Percentiles rank a stretch among this genome's conserved stretches.
Evolutionary conservation across 2,797 vertebrate genomes (phyloP).

Genomic region (Hyperoplus lanceolatus): DNA sequence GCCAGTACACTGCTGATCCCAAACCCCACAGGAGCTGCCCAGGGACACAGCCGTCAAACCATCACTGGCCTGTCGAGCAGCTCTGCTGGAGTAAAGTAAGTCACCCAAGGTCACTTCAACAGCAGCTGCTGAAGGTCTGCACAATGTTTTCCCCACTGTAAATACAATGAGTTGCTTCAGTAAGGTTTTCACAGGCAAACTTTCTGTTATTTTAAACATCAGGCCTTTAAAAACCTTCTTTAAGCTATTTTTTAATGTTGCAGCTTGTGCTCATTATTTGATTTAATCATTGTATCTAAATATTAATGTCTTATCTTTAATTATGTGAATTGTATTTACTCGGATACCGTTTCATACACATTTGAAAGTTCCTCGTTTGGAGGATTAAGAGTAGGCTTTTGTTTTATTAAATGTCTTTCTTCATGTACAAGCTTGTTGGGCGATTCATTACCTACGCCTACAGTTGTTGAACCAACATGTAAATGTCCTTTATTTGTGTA

Average conservation of each 20-base stretch:
- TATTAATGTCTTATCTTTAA: not conserved
- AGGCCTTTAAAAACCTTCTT: not conserved
- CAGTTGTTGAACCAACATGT: too few relatives aligned
- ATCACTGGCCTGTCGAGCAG: not conserved
- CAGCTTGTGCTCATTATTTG: not conserved
- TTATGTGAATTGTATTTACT: not conserved
- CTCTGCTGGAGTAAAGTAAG: constrained; percentile 6
- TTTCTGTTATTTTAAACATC: not conserved
- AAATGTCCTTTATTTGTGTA: too few relatives aligned
- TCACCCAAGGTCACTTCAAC: not conserved
- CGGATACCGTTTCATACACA: too few relatives aligned
- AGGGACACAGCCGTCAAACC: constrained; percentile 2
- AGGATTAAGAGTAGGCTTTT: too few relatives aligned
- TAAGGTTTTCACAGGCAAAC: not conserved
- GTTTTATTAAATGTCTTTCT: too few relatives aligned
- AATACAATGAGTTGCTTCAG: not conserved
- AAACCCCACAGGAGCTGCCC: constrained; percentile 11
- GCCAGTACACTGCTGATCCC: not conserved
- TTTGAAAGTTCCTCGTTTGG: too few relatives aligned
- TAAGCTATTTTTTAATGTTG: not conserved
- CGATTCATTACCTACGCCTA: too few relatives aligned
- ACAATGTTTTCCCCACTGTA: not conserved
- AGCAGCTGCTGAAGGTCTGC: not conserved
- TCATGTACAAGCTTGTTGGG: too few relatives aligned
- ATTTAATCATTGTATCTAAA: not conserved